A percentile compares a stretch with the other conserved stretches of the same genome.
Evolutionary conservation across 2,113 vertebrate species (phyloP).

Genomic region (Lepidothrix coronata): DNA sequence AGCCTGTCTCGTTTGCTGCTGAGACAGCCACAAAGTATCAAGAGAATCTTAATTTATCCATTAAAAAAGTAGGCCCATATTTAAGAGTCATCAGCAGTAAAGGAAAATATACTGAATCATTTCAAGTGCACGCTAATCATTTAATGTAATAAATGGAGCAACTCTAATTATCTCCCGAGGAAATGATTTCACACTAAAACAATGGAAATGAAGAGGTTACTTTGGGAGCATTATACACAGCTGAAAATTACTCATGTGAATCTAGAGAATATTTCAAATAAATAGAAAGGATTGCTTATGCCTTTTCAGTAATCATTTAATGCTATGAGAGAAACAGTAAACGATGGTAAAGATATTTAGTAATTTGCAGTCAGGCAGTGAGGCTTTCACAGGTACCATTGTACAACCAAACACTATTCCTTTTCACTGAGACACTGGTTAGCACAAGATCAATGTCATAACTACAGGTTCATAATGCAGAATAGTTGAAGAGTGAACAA

Average conservation of each 20-base stretch:
- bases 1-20: slow-evolving; percentile 72
- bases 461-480: slow-evolving; percentile 16
- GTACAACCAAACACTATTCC: slow-evolving; percentile 20
- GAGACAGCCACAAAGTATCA: slow-evolving; percentile 71
- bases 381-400: slow-evolving; percentile 18
- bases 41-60: slow-evolving; percentile 81
- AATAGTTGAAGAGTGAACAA: background rate
- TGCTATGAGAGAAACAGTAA: slow-evolving; percentile 25
- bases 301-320: slow-evolving; percentile 46
- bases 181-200: slow-evolving; percentile 88
- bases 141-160: slow-evolving; percentile 88
- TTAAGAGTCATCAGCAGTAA: slow-evolving; percentile 85
- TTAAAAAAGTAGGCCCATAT: slow-evolving; percentile 77
- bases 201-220: slow-evolving; percentile 82
- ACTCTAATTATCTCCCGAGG: slow-evolving; percentile 87
- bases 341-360: slow-evolving; percentile 44
- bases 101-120: slow-evolving; percentile 83
- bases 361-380: background rate
- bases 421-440: slow-evolving; percentile 22
- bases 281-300: slow-evolving; percentile 41
- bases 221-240: slow-evolving; percentile 75
- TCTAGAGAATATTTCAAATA: slow-evolving; percentile 64
- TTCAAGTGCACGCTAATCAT: slow-evolving; percentile 86
- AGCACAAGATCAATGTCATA: slow-evolving; percentile 27
- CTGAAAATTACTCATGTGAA: slow-evolving; percentile 76